A percentile compares a stretch with the other conserved stretches of the same genome.
phyloP scores from a whole-genome alignment of 2,888 invertebrate genomes.

The Caenorhabditis sulstoni region DNA sequence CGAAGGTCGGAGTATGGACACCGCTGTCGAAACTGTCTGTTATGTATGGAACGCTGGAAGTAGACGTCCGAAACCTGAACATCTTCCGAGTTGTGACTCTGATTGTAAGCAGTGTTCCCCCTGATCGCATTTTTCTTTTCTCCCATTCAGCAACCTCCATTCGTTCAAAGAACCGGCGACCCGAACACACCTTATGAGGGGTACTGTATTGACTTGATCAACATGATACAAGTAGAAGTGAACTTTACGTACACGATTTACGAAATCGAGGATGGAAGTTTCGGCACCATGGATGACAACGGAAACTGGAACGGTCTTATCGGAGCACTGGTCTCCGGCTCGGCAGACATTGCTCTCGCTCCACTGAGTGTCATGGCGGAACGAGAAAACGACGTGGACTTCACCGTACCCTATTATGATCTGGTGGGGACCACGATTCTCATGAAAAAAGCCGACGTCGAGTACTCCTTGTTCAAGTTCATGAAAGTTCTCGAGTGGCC shows the following conservation, averaged over 20 bases:
- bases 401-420: slow-evolving; percentile 97
- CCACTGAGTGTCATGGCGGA: slow-evolving; percentile 98
- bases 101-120: slow-evolving; percentile 72
- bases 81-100: slow-evolving; percentile 77
- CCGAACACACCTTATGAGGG: slow-evolving; percentile 83
- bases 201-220: slow-evolving; percentile 94
- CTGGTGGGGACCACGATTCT: slow-evolving; percentile 96
- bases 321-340: slow-evolving; percentile 81
- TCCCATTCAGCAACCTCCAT: slow-evolving; percentile 83
- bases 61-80: slow-evolving; percentile 72
- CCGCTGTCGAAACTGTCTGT: slow-evolving; percentile 66
- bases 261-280: slow-evolving; percentile 87
- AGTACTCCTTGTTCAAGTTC: slow-evolving; percentile 95
- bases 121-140: slow-evolving; percentile 6
- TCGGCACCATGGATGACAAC: slow-evolving; percentile 91
- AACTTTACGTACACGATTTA: slow-evolving; percentile 93
- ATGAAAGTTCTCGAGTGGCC: slow-evolving; percentile 91
- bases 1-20: slow-evolving; percentile 78
- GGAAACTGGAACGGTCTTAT: slow-evolving; percentile 90
- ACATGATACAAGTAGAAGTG: slow-evolving; percentile 89
- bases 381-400: slow-evolving; percentile 95
- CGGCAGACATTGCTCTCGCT: slow-evolving; percentile 93
- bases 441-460: slow-evolving; percentile 91
- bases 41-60: slow-evolving; percentile 73
- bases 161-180: slow-evolving; percentile 80